Base-by-base conservation (phyloP, 2,113 vertebrate species). In the Chloropsis cyanopogon region DNA sequence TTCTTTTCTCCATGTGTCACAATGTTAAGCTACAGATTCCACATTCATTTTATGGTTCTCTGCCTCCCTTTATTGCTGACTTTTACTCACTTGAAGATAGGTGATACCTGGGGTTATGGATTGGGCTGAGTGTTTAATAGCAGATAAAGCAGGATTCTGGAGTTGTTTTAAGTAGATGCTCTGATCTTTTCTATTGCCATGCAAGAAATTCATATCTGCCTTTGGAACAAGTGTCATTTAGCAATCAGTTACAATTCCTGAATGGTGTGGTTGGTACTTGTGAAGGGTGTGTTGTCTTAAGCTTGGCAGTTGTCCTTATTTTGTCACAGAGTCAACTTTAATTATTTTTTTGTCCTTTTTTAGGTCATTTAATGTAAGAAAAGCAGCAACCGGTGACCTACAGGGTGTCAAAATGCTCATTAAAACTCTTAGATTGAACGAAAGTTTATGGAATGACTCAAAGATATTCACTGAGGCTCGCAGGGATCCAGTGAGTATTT, bases 361-460 rank as follows among this genome's bases (percentile, higher is more conserved):
- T 92, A 99, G 99, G 88, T 97, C 92, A 3, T 95, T 99, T 95
- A 65, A 94, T 39, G 98, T 99, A 94, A 98, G 99, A 88, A 94
- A 86, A 66, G 98, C 98, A 22, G 93, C 81, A 75, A 31, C 81
- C 16, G 64, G 41, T 28, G 99, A 99, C 96, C 92, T 94, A 19
- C 22, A 68, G 42, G 97, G 95, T 41, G 82, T 99, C 65, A 95
- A 96, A 96, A 94, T 33, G 8, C 98, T 99, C 22, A 52, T 98
- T 81, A 80, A 96, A 81, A 97, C 73, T 24, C 98, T 99, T 65
- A 72, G 71, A 39, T 95, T 97, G 64, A 97, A 49, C 7, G 53
- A 96, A 72, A 95, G 60, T n/a, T 98, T 99, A 66, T 54, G 99
- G 93, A 95, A 96, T 56, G 98, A 99, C 96, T 96, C 99, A 63